Percentiles rank a stretch among this genome's conserved stretches.
Conservation (phyloP, 2,888 invertebrate genomes). For the Panorpa germanica region DNA sequence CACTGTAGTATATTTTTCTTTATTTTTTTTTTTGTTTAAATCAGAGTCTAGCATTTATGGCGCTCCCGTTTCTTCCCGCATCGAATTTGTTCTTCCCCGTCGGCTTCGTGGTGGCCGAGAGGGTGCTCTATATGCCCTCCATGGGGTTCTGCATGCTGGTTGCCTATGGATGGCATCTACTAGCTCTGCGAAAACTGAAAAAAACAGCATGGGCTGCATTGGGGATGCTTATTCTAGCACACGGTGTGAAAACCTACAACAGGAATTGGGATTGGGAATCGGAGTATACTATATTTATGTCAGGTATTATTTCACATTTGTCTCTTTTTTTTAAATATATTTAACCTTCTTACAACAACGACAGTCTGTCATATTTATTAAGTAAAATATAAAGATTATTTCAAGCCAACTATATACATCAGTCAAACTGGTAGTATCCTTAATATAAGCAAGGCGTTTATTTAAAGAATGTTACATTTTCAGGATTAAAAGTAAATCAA, state of each 20-base stretch:
- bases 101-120: constrained; percentile 91
- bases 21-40: no score
- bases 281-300: constrained; percentile 86
- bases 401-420: no score
- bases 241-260: constrained; percentile 68
- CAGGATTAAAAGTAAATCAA: constrained; percentile 46
- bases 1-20: no score
- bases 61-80: constrained; percentile 86
- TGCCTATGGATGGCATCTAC: constrained; percentile 64
- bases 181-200: constrained; percentile 42
- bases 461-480: no score
- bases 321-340: no score
- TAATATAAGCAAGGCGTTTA: no score
- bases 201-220: constrained; percentile 47
- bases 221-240: constrained; percentile 47
- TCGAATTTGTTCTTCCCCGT: constrained; percentile 96
- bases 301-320: no score
- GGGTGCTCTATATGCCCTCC: constrained; percentile 89
- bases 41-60: constrained; percentile 73
- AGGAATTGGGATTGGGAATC: constrained; percentile 88
- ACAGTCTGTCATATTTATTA: no score
- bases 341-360: no score
- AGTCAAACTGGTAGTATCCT: no score
- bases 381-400: no score
- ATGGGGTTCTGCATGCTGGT: constrained; percentile 93